Conservation (phyloP, 2,113 vertebrate genomes). For the Turnix velox region DNA sequence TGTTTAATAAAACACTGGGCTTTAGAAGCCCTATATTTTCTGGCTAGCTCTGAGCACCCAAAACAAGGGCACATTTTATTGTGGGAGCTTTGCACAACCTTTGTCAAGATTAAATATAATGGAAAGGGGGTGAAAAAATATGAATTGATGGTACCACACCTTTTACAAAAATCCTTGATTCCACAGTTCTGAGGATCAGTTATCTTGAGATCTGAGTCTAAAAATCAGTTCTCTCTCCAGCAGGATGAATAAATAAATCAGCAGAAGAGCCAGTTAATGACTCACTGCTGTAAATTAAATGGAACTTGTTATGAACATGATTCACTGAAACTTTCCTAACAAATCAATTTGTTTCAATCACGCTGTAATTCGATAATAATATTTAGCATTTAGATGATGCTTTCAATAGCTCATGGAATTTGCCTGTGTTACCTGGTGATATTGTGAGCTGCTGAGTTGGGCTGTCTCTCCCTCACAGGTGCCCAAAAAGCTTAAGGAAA, state of each 20-base stretch:
- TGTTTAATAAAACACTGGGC: neutral
- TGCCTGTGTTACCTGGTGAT: neutral
- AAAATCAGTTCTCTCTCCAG: neutral
- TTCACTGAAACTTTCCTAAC: slow-evolving; percentile 11
- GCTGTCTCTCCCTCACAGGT: neutral
- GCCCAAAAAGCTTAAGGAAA: neutral
- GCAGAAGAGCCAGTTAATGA: slow-evolving; percentile 14
- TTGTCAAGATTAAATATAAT: neutral
- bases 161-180: neutral
- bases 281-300: slow-evolving; percentile 33
- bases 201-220: neutral
- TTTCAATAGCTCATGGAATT: slow-evolving; percentile 6
- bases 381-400: slow-evolving; percentile 15
- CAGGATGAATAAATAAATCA: neutral
- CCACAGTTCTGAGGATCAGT: neutral
- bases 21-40: neutral
- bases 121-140: neutral
- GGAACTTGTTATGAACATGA: slow-evolving; percentile 13
- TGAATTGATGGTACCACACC: neutral
- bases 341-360: slow-evolving; percentile 51
- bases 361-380: slow-evolving; percentile 24
- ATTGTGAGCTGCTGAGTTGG: neutral
- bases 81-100: neutral
- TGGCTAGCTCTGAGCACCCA: neutral
- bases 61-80: neutral